Evolutionary conservation across 2,888 invertebrate genomes (phyloP).

Genomic region (Apamea epomidion): DNA sequence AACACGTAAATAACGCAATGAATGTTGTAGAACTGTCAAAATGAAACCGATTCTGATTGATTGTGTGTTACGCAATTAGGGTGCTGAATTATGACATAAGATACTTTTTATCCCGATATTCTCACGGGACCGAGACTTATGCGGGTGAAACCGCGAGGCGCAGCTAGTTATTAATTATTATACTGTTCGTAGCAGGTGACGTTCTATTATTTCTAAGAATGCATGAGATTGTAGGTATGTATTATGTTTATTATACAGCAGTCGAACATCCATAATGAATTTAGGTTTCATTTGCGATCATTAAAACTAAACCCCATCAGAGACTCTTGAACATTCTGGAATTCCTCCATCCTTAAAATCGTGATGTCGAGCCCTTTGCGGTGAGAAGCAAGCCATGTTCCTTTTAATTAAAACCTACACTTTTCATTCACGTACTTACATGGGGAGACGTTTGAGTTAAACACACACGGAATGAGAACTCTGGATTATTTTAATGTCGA

Average conservation of each 20-base stretch:
- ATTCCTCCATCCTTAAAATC: conserved; percentile 31
- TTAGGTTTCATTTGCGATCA: conserved; percentile 8
- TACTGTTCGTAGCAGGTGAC: too few species aligned
- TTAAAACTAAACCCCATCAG: conserved; percentile 38
- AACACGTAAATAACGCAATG: too few species aligned
- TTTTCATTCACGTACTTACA: conserved; percentile 32
- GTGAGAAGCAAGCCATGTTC: conserved; percentile 36
- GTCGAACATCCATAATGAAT: background rate
- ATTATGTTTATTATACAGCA: background rate
- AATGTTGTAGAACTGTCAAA: too few species aligned
- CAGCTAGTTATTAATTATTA: too few species aligned
- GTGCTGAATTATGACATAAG: too few species aligned
- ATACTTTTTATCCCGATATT: too few species aligned
- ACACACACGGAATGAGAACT: conserved; percentile 21
- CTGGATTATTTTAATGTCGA: conserved; percentile 32
- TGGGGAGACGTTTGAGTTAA: conserved; percentile 36
- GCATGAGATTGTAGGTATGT: background rate
- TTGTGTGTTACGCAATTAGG: too few species aligned
- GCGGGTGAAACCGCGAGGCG: too few species aligned
- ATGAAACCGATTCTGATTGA: too few species aligned
- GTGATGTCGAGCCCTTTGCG: conserved; percentile 39
- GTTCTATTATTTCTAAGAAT: too few species aligned
- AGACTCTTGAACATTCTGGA: conserved; percentile 26
- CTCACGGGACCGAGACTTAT: too few species aligned
- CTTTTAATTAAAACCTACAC: conserved; percentile 65